phyloP scores from a whole-genome alignment of 2,113 vertebrate species.

The Lipophrys pholis region DNA sequence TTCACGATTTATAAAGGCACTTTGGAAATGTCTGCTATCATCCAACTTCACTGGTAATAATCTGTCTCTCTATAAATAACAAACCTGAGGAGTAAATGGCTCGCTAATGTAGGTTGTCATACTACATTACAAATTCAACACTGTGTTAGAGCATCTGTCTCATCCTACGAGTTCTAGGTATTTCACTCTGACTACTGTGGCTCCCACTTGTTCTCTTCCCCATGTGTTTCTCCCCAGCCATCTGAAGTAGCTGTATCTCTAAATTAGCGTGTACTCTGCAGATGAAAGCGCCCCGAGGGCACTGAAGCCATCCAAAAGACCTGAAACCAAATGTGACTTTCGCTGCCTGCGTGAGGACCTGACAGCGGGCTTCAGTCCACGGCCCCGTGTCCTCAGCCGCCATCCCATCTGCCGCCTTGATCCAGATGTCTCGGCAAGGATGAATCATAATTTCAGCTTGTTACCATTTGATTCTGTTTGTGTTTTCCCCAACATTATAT shows the following conservation, averaged over 20 bases:
- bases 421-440: slow-evolving; percentile 71
- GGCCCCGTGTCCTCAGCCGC: slow-evolving; percentile 54
- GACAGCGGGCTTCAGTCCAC: slow-evolving; percentile 43
- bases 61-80: slow-evolving; percentile 23
- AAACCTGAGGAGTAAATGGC: not conserved
- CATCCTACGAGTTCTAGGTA: not conserved
- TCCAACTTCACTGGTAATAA: slow-evolving; percentile 28
- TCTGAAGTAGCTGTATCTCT: slow-evolving; percentile 21
- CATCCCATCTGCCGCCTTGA: slow-evolving; percentile 53
- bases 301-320: slow-evolving; percentile 23
- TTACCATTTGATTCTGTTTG: slow-evolving; percentile 55
- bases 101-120: slow-evolving; percentile 37
- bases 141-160: not conserved
- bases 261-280: slow-evolving; percentile 6
- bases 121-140: slow-evolving; percentile 12
- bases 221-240: not conserved
- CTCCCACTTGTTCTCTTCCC: not conserved
- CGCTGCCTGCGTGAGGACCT: slow-evolving; percentile 40
- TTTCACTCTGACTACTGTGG: slow-evolving; percentile 9
- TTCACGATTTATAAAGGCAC: slow-evolving; percentile 17
- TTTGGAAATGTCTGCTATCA: slow-evolving; percentile 16
- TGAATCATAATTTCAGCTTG: slow-evolving; percentile 72
- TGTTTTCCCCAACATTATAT: slow-evolving; percentile 48
- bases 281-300: slow-evolving; percentile 39
- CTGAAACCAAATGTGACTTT: slow-evolving; percentile 46